phyloP scores from a whole-genome alignment of 2,888 invertebrate species.

The Cylindroiulus punctatus region DNA sequence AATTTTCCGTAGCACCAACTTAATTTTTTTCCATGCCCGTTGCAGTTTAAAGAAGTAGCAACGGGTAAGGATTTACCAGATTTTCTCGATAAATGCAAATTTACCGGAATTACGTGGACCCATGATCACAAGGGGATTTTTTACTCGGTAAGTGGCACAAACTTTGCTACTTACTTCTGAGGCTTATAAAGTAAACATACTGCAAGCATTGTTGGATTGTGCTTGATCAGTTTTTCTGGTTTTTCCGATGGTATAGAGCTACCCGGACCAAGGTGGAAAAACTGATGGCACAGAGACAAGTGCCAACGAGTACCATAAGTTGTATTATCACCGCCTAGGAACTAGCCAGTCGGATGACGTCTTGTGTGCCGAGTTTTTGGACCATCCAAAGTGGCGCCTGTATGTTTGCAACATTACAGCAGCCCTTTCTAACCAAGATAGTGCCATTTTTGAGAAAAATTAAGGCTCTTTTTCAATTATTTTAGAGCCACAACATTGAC shows the following conservation, averaged over 20 bases:
- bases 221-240: no score
- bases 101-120: slow-evolving; percentile 91
- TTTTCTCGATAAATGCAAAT: slow-evolving; percentile 90
- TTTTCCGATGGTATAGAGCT: slow-evolving; percentile 71
- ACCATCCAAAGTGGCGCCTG: slow-evolving; percentile 90
- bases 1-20: not conserved
- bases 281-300: slow-evolving; percentile 92
- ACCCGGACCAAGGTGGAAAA: slow-evolving; percentile 82
- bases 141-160: slow-evolving; percentile 77
- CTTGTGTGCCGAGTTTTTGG: slow-evolving; percentile 86
- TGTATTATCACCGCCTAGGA: slow-evolving; percentile 90
- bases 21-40: not conserved
- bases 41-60: slow-evolving; percentile 61
- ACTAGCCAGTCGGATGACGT: slow-evolving; percentile 88
- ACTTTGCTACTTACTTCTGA: no score
- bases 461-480: not conserved
- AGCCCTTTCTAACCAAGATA: no score
- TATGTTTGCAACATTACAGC: slow-evolving; percentile 70
- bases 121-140: slow-evolving; percentile 95
- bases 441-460: no score
- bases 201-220: no score
- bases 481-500: slow-evolving; percentile 83
- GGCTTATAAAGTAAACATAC: no score
- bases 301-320: slow-evolving; percentile 87
- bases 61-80: slow-evolving; percentile 86